Evolutionary conservation across 2,888 invertebrate genomes (phyloP), one percentile per base, ranked within the genome.

Genomic region (Gisinianus flammeolus): DNA sequence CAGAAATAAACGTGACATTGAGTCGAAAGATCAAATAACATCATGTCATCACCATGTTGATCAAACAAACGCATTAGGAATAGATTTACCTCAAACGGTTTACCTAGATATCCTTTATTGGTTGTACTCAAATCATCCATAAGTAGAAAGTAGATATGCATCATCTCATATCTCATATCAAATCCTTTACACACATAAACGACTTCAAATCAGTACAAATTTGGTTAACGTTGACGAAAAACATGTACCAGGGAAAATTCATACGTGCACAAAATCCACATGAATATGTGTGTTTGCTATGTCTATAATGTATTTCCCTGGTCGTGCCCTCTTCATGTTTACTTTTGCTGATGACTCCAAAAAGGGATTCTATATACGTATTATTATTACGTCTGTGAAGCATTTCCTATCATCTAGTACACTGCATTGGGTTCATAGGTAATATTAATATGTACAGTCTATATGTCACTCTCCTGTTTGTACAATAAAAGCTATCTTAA

Each of bases 51-150:
- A 70, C 54, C 70, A n/a, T 31, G 56, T 12, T 62, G 73, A 73
- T 73, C 73, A 73, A 73, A 73, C 73, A 73, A 73, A 73, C 62
- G 73, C 62, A 64, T 62, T 64, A 73, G 22, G 62, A 24, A 66
- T 19, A 44, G 26, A 26, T 26, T 62, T 62, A 62, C 62, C 62
- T 62, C 62, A 62, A 62, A 62, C 62, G 28, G 62, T 62, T 62
- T 62, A 62, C 62, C 62, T 62, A 26, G 28, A 64, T 26, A 64
- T 64, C 64, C 26, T 6, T 44, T 44, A 44, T 44, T 35, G 6
- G 19, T 2, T 44, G 44, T 44, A 44, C 44, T 16, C 44, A 12
- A 35, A 12, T n/a, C 6, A 35, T 35, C 35, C 6, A 35, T 35
- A 35, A 8, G 35, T 12, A 6, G 2, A 44, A 6, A 2, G 19